Percentiles rank a stretch among this genome's conserved stretches.
These are phyloP conservation scores for Tuberolachnus salignus DNA, from an alignment of 2,888 invertebrate genomes.

Conservation along the genomic window DNA sequence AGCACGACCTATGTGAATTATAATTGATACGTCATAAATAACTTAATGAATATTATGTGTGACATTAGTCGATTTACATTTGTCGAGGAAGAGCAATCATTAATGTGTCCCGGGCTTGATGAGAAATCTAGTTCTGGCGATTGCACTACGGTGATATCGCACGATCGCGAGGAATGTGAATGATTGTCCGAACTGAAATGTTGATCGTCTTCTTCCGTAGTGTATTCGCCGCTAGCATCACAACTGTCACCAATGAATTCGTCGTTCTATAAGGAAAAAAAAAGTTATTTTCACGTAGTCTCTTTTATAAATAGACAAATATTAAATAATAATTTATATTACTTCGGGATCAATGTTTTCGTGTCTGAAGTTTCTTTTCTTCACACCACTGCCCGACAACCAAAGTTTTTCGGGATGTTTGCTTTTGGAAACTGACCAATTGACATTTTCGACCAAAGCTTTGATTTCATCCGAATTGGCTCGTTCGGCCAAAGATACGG, in stretches of 20 bases:
- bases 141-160: conserved; percentile 47
- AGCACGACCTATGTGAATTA: conserved; percentile 35
- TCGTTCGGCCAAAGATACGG: conserved; percentile 33
- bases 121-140: conserved; percentile 27
- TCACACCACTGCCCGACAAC: conserved; percentile 1
- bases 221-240: conserved; percentile 89
- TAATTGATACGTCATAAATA: not conserved
- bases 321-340: not conserved
- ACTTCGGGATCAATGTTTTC: conserved; percentile 46
- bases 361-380: conserved; percentile 26
- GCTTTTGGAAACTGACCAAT: conserved; percentile 34
- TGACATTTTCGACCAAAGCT: conserved; percentile 46
- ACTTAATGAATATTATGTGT: not conserved
- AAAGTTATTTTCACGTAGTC: not conserved
- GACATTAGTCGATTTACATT: conserved; percentile 14
- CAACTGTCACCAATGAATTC: conserved; percentile 69
- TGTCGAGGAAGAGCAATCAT: conserved; percentile 23
- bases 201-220: conserved; percentile 73
- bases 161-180: conserved; percentile 48
- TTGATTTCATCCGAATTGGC: conserved; percentile 47
- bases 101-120: conserved; percentile 25
- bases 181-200: conserved; percentile 42
- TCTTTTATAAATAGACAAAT: not conserved
- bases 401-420: conserved; percentile 34
- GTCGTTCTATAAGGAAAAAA: conserved; percentile 37